Conservation (phyloP, 2,797 vertebrate genomes). For the Enteromius unitaeniatus region DNA sequence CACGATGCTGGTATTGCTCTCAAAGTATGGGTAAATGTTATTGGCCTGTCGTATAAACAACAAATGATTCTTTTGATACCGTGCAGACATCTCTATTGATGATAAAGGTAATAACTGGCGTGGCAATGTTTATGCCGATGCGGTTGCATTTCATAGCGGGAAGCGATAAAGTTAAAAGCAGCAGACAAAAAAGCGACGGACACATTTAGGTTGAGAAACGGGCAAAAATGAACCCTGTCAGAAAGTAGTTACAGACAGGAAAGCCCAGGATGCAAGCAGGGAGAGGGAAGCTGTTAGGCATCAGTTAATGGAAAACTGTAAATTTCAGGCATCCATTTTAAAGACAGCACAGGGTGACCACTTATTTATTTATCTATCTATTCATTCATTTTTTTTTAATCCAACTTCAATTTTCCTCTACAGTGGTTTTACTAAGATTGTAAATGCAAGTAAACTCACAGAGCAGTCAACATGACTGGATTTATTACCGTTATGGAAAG, state of each 20-base stretch:
- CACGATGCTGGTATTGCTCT: conserved; percentile 63
- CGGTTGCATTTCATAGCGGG: conserved; percentile 63
- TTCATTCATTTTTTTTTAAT: conserved; percentile 78
- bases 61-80: conserved; percentile 67
- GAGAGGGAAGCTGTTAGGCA: conserved; percentile 73
- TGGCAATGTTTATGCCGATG: conserved; percentile 69
- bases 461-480: conserved; percentile 75
- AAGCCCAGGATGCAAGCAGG: conserved; percentile 62
- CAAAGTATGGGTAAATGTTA: conserved; percentile 58
- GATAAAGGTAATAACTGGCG: conserved; percentile 63
- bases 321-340: conserved; percentile 79
- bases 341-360: conserved; percentile 77
- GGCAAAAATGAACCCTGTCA: conserved; percentile 65
- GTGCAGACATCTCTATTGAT: conserved; percentile 61
- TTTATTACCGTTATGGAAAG: conserved; percentile 78
- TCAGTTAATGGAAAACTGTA: conserved; percentile 83
- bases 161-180: conserved; percentile 68
- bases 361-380: conserved; percentile 82
- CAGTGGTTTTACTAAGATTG: conserved; percentile 82
- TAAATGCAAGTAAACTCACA: conserved; percentile 78
- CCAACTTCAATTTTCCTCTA: conserved; percentile 85
- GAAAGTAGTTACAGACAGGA: conserved; percentile 62
- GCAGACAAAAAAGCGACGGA: conserved; percentile 60
- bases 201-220: conserved; percentile 67
- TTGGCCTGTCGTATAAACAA: conserved; percentile 61